Conservation (phyloP, 2,797 vertebrate species). For the Eulemur mongoz region DNA sequence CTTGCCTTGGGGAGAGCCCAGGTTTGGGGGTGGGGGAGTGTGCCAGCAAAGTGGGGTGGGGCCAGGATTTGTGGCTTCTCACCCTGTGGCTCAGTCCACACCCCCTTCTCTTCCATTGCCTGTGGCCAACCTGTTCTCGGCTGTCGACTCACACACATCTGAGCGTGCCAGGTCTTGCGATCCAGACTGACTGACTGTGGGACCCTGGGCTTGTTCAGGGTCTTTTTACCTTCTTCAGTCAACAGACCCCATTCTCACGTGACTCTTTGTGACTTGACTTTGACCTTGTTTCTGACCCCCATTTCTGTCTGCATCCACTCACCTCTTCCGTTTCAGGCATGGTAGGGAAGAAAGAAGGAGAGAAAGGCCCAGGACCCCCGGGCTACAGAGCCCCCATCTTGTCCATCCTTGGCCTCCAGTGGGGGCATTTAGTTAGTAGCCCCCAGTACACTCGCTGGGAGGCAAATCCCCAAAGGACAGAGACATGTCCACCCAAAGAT, state of each 20-base stretch:
- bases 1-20: slow-evolving; percentile 89
- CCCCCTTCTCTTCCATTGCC: not conserved
- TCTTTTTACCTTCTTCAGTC: not conserved
- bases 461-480: not conserved
- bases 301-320: not conserved
- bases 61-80: not conserved
- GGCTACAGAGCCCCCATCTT: not conserved
- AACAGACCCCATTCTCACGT: not conserved
- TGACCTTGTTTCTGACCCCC: not conserved
- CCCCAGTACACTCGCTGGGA: not conserved
- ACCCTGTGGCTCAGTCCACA: slow-evolving; percentile 6
- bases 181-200: not conserved
- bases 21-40: slow-evolving; percentile 81
- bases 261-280: slow-evolving; percentile 21
- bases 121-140: not conserved
- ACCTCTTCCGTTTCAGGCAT: not conserved
- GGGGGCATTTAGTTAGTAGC: not conserved
- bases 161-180: not conserved
- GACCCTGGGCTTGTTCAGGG: not conserved
- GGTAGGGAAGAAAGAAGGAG: not conserved
- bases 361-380: not conserved
- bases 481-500: not conserved
- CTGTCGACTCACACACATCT: not conserved
- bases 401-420: not conserved
- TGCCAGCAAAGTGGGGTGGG: slow-evolving; percentile 31